Conservation (phyloP, 2,113 vertebrate species). For the Neolamprologus sp. region DNA sequence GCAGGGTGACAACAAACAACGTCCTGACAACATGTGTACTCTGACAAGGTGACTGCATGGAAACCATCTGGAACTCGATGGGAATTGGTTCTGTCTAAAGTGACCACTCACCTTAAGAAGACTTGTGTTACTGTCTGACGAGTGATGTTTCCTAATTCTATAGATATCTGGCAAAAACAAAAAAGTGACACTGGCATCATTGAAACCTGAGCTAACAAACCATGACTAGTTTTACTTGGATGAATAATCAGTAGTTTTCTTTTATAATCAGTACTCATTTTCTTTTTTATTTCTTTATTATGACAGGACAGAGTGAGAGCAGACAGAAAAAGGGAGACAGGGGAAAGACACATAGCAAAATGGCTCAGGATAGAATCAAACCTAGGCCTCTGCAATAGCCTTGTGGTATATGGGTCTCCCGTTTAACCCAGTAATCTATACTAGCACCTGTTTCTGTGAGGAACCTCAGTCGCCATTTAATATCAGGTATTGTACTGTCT, state of each 20-base stretch:
- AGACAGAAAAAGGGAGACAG: background rate
- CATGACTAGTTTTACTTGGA: background rate
- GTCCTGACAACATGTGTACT: conserved; percentile 20
- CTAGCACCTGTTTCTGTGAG: background rate
- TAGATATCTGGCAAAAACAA: background rate
- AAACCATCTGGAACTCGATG: background rate
- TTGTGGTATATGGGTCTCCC: background rate
- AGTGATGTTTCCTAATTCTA: background rate
- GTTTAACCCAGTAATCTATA: background rate
- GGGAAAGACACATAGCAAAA: background rate
- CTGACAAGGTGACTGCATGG: conserved; percentile 24
- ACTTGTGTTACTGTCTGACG: background rate
- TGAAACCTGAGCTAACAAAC: background rate
- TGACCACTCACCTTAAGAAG: background rate
- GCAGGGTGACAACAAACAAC: background rate
- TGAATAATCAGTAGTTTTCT: background rate
- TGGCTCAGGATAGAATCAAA: background rate
- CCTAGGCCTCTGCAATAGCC: background rate
- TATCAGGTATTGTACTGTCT: background rate
- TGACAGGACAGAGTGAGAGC: background rate
- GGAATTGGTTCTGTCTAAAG: background rate
- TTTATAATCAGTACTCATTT: background rate
- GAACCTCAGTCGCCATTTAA: background rate
- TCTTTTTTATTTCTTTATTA: background rate
- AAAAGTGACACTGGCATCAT: background rate